phyloP scores from a whole-genome alignment of 2,888 invertebrate species.

The Acanthosepion lycidas region DNA sequence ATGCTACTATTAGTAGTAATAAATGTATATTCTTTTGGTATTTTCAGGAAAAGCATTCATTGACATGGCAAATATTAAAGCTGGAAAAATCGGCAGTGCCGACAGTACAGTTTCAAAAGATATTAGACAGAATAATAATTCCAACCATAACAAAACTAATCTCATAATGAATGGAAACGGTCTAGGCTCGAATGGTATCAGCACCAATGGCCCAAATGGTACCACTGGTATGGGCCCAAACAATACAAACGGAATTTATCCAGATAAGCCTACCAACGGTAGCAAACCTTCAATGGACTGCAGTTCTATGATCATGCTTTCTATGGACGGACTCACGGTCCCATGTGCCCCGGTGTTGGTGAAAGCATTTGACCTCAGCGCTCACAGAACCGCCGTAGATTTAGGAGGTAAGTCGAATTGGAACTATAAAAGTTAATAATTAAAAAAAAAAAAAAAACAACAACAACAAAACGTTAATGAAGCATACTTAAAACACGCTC shows the following conservation, averaged over 20 bases:
- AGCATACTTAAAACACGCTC: no score
- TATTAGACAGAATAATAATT: constrained; percentile 35
- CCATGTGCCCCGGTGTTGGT: constrained; percentile 58
- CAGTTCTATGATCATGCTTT: constrained; percentile 56
- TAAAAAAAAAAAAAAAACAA: no score
- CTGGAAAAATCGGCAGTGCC: constrained; percentile 36
- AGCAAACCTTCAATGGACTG: constrained; percentile 44
- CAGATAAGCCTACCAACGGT: not conserved
- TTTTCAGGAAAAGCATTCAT: constrained; percentile 50
- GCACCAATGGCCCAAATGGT: not conserved
- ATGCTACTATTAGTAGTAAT: not conserved
- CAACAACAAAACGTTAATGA: no score
- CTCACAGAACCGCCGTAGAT: constrained; percentile 61
- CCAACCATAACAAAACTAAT: not conserved
- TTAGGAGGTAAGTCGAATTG: constrained; percentile 60
- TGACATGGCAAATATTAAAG: constrained; percentile 49
- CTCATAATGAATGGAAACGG: constrained; percentile 37
- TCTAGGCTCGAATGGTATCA: constrained; percentile 42
- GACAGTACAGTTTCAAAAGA: not conserved
- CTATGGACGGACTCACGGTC: constrained; percentile 62
- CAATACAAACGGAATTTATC: constrained; percentile 47
- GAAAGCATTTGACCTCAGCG: constrained; percentile 62
- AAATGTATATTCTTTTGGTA: not conserved
- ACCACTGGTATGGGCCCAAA: not conserved
- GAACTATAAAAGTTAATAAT: no score